Evolutionary conservation across 2,113 vertebrate species (phyloP).

Genomic region (Phoenicopterus ruber): DNA sequence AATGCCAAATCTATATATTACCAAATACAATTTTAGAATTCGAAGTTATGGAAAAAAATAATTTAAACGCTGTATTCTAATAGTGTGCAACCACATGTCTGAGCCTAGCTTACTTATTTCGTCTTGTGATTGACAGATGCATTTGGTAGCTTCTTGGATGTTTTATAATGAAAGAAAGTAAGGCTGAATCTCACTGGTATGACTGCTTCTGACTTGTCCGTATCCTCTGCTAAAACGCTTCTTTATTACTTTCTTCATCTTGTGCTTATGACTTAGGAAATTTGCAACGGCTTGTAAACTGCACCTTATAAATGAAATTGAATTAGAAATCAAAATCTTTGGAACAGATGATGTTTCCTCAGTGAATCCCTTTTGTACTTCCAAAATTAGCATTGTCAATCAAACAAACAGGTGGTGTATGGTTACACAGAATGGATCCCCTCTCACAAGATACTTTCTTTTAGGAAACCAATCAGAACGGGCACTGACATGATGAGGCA

Average conservation of each 20-base stretch:
- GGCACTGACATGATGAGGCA: slow-evolving; percentile 62
- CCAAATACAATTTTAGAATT: neutral
- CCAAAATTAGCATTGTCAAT: slow-evolving; percentile 76
- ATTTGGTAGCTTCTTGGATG: slow-evolving; percentile 63
- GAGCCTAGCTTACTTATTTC: slow-evolving; percentile 48
- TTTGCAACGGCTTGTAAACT: neutral
- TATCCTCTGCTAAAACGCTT: neutral
- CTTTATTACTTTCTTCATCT: neutral
- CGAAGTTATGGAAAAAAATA: neutral
- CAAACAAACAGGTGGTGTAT: slow-evolving; percentile 75
- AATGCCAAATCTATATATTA: neutral
- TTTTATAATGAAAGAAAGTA: neutral
- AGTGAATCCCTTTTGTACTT: slow-evolving; percentile 53
- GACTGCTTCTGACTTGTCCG: neutral
- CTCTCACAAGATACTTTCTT: slow-evolving; percentile 72
- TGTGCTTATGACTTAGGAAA: neutral
- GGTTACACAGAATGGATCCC: slow-evolving; percentile 72
- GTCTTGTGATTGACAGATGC: slow-evolving; percentile 71
- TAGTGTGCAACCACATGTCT: neutral
- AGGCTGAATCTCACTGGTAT: neutral
- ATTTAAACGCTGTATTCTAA: neutral
- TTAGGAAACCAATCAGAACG: slow-evolving; percentile 77
- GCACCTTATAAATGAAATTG: neutral
- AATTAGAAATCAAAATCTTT: slow-evolving; percentile 17
- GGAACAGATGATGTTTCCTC: slow-evolving; percentile 14